Evolutionary conservation across 1,140 invertebrate species (phyloP).

Genomic region (Leptinotarsa undecemlineata): DNA sequence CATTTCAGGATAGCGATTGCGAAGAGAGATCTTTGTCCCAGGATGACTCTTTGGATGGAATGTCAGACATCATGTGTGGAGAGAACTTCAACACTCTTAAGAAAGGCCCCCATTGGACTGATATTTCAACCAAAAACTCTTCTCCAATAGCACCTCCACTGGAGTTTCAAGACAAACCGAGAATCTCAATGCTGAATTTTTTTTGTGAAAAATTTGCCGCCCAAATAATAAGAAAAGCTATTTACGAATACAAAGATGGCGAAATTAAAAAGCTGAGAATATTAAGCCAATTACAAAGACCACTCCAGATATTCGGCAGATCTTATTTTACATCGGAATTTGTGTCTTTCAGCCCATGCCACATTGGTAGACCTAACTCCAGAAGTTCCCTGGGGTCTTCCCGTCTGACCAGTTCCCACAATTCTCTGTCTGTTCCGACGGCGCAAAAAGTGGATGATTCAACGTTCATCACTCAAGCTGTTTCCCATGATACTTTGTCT

Average conservation of each 20-base stretch:
- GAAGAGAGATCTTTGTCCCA: slow-evolving; percentile 67
- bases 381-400: slow-evolving; percentile 73
- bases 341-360: slow-evolving; percentile 65
- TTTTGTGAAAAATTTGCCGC: slow-evolving; percentile 46
- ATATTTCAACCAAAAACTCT: slow-evolving; percentile 48
- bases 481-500: slow-evolving; percentile 77
- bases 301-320: slow-evolving; percentile 44
- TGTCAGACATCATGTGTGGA: slow-evolving; percentile 71
- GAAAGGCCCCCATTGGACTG: slow-evolving; percentile 69
- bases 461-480: slow-evolving; percentile 82
- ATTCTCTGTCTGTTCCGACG: slow-evolving; percentile 72
- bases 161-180: slow-evolving; percentile 72
- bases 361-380: slow-evolving; percentile 46
- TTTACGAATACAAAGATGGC: slow-evolving; percentile 41
- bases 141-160: slow-evolving; percentile 76
- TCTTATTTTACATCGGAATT: slow-evolving; percentile 67
- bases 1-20: slow-evolving; percentile 65
- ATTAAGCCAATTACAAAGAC: slow-evolving; percentile 19
- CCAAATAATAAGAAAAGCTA: slow-evolving; percentile 47
- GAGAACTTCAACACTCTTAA: slow-evolving; percentile 82
- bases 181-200: slow-evolving; percentile 34
- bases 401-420: slow-evolving; percentile 77
- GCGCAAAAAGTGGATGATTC: slow-evolving; percentile 76
- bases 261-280: slow-evolving; percentile 33
- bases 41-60: slow-evolving; percentile 67